phyloP scores from a whole-genome alignment of 2,113 vertebrate genomes.

The Malurus elegans region DNA sequence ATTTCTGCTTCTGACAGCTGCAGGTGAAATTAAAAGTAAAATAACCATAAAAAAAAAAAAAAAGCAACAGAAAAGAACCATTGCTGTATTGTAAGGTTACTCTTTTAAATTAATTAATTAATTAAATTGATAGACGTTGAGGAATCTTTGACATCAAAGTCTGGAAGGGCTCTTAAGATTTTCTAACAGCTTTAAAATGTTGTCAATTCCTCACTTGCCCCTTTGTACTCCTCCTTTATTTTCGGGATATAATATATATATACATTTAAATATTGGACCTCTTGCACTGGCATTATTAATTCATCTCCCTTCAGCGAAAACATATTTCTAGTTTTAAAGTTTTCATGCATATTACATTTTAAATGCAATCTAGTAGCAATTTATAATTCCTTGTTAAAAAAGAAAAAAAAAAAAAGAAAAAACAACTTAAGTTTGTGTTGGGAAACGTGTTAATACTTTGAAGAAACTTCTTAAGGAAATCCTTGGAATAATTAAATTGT shows the following conservation, averaged over 20 bases:
- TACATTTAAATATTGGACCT: background rate
- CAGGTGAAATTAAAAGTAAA: background rate
- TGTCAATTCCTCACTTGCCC: background rate
- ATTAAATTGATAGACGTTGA: background rate
- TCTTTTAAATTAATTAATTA: background rate
- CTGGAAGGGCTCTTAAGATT: background rate
- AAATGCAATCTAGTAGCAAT: background rate
- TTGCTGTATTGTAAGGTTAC: background rate
- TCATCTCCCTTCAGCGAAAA: background rate
- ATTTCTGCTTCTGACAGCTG: background rate
- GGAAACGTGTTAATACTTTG: background rate
- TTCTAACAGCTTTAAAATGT: background rate
- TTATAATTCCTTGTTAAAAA: background rate
- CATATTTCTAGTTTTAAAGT: background rate
- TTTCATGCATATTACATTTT: background rate
- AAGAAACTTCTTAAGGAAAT: slow-evolving; percentile 8
- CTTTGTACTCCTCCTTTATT: background rate
- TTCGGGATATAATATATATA: background rate
- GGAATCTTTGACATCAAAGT: background rate
- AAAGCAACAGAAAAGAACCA: background rate
- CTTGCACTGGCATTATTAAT: background rate
- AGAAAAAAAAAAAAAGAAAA: background rate
- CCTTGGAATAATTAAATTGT: slow-evolving; percentile 63
- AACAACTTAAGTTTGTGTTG: background rate
- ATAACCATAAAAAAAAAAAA: background rate